Conservation (phyloP, 1,140 invertebrate species). For the Drosophila persimilis region DNA sequence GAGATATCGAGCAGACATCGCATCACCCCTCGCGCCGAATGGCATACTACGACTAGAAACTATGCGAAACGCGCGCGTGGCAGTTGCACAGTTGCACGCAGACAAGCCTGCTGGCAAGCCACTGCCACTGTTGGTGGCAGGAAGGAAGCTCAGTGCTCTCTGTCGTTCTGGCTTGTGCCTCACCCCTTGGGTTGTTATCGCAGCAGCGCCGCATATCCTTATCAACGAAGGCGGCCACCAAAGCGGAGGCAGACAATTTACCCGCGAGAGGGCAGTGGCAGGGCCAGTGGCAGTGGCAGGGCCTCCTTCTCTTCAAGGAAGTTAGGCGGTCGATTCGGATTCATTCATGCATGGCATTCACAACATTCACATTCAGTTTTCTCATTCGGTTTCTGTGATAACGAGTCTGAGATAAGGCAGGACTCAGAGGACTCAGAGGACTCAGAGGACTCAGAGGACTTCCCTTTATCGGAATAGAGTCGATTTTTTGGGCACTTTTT, state of each 20-base stretch:
- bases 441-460: too few relatives aligned
- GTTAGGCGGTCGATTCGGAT: constrained; percentile 9
- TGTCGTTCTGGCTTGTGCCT: too few relatives aligned
- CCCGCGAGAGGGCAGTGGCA: constrained; percentile 4
- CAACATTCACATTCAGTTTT: constrained; percentile 9
- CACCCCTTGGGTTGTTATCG: constrained; percentile 1
- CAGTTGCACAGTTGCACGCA: too few relatives aligned
- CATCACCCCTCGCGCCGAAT: background rate
- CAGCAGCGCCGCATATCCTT: constrained; percentile 4
- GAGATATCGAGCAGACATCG: constrained; percentile 17
- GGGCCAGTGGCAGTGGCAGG: background rate
- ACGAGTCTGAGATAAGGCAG: constrained; percentile 17
- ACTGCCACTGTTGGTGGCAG: too few relatives aligned
- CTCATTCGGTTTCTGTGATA: constrained; percentile 9
- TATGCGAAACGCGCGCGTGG: too few relatives aligned
- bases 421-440: too few relatives aligned
- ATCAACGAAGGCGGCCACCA: constrained; percentile 15
- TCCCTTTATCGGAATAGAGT: too few relatives aligned
- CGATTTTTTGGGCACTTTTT: too few relatives aligned
- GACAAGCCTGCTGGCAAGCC: too few relatives aligned
- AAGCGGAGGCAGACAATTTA: constrained; percentile 32
- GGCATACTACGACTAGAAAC: too few relatives aligned
- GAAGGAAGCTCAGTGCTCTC: too few relatives aligned
- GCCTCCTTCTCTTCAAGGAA: background rate
- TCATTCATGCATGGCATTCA: constrained; percentile 34